Evolutionary conservation across 1,140 invertebrate genomes (phyloP).

Genomic region (Diprion similis): DNA sequence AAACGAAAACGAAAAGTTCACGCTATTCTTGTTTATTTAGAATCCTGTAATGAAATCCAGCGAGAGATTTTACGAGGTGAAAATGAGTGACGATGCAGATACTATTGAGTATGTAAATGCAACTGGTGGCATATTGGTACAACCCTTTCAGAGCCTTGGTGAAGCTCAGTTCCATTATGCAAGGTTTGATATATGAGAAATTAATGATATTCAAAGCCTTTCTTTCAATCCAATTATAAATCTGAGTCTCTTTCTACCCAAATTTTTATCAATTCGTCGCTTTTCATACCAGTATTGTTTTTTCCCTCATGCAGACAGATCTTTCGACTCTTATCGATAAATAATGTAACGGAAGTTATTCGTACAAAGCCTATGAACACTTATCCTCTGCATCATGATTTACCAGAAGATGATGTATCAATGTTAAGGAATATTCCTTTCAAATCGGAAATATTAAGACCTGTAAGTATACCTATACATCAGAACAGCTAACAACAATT

Average conservation of each 20-base stretch:
- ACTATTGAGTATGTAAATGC: conserved; percentile 49
- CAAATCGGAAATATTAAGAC: conserved; percentile 47
- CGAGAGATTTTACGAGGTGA: conserved; percentile 50
- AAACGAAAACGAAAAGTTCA: neutral
- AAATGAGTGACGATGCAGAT: conserved; percentile 31
- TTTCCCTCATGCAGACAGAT: conserved; percentile 33
- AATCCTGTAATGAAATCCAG: conserved; percentile 54
- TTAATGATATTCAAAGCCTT: no score
- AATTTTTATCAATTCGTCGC: neutral
- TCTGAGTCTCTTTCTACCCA: conserved; percentile 12
- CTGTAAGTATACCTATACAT: conserved; percentile 38
- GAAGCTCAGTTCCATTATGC: conserved; percentile 55
- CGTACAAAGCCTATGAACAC: conserved; percentile 29
- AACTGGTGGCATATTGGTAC: conserved; percentile 54
- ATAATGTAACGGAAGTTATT: conserved; percentile 37
- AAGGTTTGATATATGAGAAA: conserved; percentile 32
- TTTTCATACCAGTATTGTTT: conserved; percentile 18
- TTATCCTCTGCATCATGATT: conserved; percentile 44
- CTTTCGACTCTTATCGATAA: conserved; percentile 37
- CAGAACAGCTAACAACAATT: no score
- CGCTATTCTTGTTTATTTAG: conserved; percentile 31
- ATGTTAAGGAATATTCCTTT: conserved; percentile 49
- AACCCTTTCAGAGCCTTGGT: conserved; percentile 55
- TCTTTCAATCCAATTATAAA: neutral
- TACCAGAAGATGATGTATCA: conserved; percentile 52